Percentiles rank a stretch among this genome's conserved stretches.
Conservation (phyloP, 2,797 vertebrate genomes). For the Amazonetta brasiliensis region DNA sequence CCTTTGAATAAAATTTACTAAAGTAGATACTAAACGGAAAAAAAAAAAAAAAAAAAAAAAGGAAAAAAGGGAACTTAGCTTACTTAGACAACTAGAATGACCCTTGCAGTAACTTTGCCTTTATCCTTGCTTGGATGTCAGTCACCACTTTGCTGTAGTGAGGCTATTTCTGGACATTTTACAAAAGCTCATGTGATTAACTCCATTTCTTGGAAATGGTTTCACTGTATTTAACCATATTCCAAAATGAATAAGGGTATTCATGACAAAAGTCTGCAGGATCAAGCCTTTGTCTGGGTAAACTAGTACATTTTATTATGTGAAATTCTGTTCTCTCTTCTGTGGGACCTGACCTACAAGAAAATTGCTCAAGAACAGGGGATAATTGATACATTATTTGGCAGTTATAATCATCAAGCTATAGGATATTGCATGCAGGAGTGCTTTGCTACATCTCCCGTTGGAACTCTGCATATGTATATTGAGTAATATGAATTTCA, state of each 20-base stretch:
- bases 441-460: background rate
- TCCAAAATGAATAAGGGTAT: background rate
- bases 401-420: background rate
- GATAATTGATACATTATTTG: background rate
- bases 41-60: background rate
- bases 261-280: background rate
- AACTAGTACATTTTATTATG: rapidly evolving
- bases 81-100: background rate
- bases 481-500: background rate
- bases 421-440: background rate
- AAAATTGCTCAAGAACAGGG: background rate
- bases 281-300: background rate
- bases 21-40: background rate
- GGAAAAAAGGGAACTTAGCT: background rate
- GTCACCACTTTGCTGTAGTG: background rate
- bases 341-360: background rate
- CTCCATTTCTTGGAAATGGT: background rate
- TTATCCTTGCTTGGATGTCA: background rate
- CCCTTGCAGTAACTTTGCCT: background rate
- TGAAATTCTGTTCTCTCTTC: background rate
- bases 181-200: background rate
- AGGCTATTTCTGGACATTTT: background rate
- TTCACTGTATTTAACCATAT: background rate
- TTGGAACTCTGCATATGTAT: background rate
- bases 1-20: slow-evolving; percentile 40